These are phyloP conservation scores for Dipodomys merriami DNA, from an alignment of 2,113 vertebrate species.

Conservation along the genomic window DNA sequence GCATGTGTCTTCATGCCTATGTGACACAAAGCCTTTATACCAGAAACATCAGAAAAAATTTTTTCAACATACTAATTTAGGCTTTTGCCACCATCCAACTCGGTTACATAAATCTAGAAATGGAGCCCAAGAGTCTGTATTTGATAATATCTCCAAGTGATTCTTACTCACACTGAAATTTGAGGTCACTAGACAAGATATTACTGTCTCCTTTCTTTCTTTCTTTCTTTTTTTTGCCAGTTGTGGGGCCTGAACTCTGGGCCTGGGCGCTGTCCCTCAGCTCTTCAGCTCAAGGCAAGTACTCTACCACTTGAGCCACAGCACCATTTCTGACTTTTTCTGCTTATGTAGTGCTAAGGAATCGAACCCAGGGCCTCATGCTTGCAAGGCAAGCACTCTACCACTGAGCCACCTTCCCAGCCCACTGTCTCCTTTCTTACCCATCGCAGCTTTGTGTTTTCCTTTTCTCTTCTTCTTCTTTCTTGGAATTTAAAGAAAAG, in stretches of 20 bases:
- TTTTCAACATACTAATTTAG: neutral
- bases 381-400: too few relatives aligned
- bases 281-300: too few relatives aligned
- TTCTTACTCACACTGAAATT: neutral
- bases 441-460: neutral
- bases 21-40: neutral
- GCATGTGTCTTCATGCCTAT: neutral
- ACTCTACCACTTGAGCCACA: too few relatives aligned
- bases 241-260: too few relatives aligned
- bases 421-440: neutral
- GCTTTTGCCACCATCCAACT: neutral
- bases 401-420: too few relatives aligned
- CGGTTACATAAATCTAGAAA: too few relatives aligned
- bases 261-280: too few relatives aligned
- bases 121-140: neutral
- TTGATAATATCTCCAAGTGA: neutral
- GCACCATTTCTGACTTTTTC: too few relatives aligned
- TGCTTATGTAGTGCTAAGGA: too few relatives aligned
- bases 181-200: neutral
- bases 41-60: neutral
- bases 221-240: too few relatives aligned
- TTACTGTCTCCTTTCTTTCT: too few relatives aligned
- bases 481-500: conserved; percentile 13
- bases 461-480: neutral
- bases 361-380: too few relatives aligned